These are phyloP conservation scores for Drosophila asahinai DNA, from an alignment of 1,140 invertebrate species.

Conservation along the genomic window DNA sequence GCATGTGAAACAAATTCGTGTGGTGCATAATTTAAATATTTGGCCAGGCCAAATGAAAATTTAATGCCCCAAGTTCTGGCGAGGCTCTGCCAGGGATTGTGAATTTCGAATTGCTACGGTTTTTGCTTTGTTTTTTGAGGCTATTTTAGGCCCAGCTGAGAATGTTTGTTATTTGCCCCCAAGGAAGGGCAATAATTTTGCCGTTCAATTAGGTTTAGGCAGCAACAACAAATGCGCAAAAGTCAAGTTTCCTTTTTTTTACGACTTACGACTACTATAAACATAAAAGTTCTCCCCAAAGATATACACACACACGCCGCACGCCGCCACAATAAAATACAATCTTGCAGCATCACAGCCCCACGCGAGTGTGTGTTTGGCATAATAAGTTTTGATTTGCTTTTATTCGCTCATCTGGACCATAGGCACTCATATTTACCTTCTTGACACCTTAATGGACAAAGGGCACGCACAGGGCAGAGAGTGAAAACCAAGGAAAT, in stretches of 20 bases:
- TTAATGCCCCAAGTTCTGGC: slow-evolving; percentile 25
- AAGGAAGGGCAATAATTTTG: slow-evolving; percentile 71
- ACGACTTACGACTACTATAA: slow-evolving; percentile 71
- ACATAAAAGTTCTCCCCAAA: slow-evolving; percentile 73
- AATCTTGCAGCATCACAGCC: slow-evolving; percentile 16
- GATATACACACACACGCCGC: slow-evolving; percentile 28
- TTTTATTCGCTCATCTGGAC: slow-evolving; percentile 62
- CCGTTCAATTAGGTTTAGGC: slow-evolving; percentile 80
- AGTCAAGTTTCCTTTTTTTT: slow-evolving; percentile 67
- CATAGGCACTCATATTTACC: slow-evolving; percentile 51
- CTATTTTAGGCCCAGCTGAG: slow-evolving; percentile 36
- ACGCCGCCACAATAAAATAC: slow-evolving; percentile 53
- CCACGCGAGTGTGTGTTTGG: slow-evolving; percentile 49
- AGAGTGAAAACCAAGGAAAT: slow-evolving; percentile 2
- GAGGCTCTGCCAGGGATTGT: slow-evolving; percentile 3
- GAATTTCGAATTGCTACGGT: slow-evolving; percentile 9
- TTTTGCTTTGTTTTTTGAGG: slow-evolving; percentile 10
- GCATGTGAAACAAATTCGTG: slow-evolving; percentile 48
- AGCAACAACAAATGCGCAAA: slow-evolving; percentile 68
- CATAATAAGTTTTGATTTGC: slow-evolving; percentile 83
- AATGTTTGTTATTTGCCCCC: slow-evolving; percentile 58
- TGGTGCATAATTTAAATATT: slow-evolving; percentile 62
- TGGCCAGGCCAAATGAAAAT: slow-evolving; percentile 44
- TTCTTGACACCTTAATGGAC: slow-evolving; percentile 78
- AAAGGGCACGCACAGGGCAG: slow-evolving; percentile 47